Conservation (phyloP, 2,888 invertebrate species). For the Nematopogon swammerdamellus region DNA sequence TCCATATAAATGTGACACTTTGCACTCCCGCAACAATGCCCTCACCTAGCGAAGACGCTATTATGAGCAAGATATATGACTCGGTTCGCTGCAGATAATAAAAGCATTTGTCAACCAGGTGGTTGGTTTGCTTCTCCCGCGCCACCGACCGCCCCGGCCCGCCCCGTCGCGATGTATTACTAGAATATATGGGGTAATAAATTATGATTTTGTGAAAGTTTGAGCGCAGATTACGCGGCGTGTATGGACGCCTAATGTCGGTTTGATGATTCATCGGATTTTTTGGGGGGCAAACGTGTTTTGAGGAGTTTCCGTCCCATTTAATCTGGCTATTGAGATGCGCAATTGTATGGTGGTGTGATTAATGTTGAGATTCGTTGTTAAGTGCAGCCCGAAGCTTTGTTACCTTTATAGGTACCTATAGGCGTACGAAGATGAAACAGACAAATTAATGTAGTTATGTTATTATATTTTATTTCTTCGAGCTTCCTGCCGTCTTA, state of each 20-base stretch:
- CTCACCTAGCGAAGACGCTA: background rate
- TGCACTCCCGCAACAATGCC: background rate
- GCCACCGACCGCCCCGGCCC: too few species aligned
- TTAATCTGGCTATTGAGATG: too few species aligned
- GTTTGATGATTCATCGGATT: background rate
- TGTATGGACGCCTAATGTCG: background rate
- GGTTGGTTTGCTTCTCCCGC: background rate
- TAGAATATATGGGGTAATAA: background rate
- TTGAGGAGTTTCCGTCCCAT: background rate
- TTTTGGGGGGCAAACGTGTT: background rate
- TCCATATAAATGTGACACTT: background rate
- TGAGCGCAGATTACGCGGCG: background rate
- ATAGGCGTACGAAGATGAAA: too few species aligned
- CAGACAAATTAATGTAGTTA: too few species aligned
- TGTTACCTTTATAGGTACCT: too few species aligned
- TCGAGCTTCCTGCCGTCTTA: too few species aligned
- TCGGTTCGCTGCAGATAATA: background rate
- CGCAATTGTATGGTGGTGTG: too few species aligned
- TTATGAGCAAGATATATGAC: background rate
- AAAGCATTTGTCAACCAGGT: constrained; percentile 4
- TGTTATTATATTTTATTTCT: too few species aligned
- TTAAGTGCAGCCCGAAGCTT: too few species aligned
- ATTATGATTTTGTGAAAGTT: background rate
- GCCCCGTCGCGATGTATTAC: too few species aligned
- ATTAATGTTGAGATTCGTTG: too few species aligned